These are phyloP conservation scores for Coregonus suidteri DNA, from an alignment of 2,797 vertebrate genomes.

Conservation along the genomic window DNA sequence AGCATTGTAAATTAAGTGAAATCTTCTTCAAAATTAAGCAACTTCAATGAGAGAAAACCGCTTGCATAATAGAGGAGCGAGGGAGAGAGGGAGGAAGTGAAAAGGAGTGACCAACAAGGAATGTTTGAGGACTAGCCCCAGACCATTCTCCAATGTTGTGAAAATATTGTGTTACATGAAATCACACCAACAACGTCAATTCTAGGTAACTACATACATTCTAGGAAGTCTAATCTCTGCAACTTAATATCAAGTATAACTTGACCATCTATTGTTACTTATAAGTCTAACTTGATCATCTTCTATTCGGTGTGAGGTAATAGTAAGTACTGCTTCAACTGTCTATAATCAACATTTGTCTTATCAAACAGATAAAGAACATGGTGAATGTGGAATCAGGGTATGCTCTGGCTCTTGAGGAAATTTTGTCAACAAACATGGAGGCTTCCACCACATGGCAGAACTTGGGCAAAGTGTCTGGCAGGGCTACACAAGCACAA, in stretches of 20 bases:
- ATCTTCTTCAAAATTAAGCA: too few species aligned
- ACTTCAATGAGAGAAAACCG: background rate
- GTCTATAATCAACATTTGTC: background rate
- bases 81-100: background rate
- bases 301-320: too few species aligned
- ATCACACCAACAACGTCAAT: background rate
- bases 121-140: background rate
- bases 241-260: background rate
- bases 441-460: background rate
- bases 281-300: too few species aligned
- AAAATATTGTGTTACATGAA: background rate
- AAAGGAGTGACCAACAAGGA: background rate
- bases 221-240: background rate
- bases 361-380: background rate
- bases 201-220: background rate
- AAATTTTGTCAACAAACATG: background rate
- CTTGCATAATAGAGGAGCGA: background rate
- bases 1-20: too few species aligned
- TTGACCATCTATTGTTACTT: background rate
- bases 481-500: background rate
- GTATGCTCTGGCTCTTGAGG: too few species aligned
- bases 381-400: background rate
- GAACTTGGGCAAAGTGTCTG: background rate
- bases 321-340: background rate
- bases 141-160: background rate